A percentile compares a stretch with the other conserved stretches of the same genome.
Conservation (phyloP, 2,797 vertebrate genomes). For the Streptopelia turtur region DNA sequence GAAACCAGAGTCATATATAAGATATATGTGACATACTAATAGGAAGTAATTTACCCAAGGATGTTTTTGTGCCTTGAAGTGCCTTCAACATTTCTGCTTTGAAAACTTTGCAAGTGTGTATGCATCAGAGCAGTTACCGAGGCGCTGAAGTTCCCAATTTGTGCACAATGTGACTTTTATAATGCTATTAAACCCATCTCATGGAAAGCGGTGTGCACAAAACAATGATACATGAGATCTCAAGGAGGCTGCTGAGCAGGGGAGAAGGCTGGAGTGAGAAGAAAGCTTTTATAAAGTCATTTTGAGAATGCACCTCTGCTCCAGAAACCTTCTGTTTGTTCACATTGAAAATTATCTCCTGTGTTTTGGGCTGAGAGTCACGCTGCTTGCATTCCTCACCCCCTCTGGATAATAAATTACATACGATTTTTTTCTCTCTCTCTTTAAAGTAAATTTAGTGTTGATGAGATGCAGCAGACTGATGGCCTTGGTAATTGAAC, state of each 20-base stretch:
- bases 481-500: not conserved
- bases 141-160: constrained; percentile 78
- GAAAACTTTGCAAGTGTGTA: constrained; percentile 77
- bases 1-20: constrained; percentile 81
- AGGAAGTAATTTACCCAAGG: constrained; percentile 86
- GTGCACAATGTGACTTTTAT: constrained; percentile 83
- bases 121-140: constrained; percentile 72
- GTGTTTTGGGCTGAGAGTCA: not conserved
- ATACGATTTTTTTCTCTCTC: not conserved
- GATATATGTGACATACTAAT: constrained; percentile 87
- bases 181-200: constrained; percentile 81
- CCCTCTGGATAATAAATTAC: not conserved
- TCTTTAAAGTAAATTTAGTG: not conserved
- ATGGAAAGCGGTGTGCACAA: constrained; percentile 73
- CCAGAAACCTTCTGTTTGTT: not conserved
- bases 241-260: constrained; percentile 56
- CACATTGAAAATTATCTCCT: not conserved
- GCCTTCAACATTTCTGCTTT: constrained; percentile 76
- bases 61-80: constrained; percentile 84
- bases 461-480: not conserved
- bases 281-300: constrained; percentile 71
- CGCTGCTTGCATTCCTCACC: not conserved
- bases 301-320: constrained; percentile 56
- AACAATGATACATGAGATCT: constrained; percentile 78
- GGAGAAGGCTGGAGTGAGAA: constrained; percentile 41